Evolutionary conservation across 1,140 invertebrate genomes (phyloP).

Genomic region (Branchinecta lynchi): DNA sequence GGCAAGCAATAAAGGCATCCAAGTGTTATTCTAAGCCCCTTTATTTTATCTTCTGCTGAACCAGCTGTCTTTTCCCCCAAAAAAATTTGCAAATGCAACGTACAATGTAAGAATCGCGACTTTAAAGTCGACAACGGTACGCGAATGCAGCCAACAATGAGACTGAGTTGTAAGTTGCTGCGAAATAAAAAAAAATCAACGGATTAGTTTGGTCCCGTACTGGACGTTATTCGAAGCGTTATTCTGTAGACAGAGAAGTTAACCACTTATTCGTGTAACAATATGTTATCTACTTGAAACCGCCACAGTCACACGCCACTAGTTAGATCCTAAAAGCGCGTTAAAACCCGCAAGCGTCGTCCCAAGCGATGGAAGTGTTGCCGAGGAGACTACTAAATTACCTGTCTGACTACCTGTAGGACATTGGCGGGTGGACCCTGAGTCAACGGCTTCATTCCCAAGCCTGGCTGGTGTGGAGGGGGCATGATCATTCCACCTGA

Average conservation of each 20-base stretch:
- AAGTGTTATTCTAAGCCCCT: not conserved
- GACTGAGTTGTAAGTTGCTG: no score
- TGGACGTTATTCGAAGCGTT: not conserved
- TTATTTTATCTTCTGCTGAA: not conserved
- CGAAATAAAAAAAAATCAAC: no score
- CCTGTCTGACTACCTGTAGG: conserved; percentile 67
- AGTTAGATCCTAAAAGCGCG: no score
- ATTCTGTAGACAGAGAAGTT: not conserved
- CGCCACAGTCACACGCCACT: no score
- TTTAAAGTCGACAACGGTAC: not conserved
- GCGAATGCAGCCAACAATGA: not conserved
- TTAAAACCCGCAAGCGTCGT: no score
- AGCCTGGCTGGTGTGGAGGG: conserved; percentile 40
- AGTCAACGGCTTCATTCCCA: conserved; percentile 49
- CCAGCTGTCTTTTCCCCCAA: no score
- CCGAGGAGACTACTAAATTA: conserved; percentile 21
- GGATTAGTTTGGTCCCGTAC: no score
- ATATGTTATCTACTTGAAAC: no score
- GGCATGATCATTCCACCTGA: conserved; percentile 33
- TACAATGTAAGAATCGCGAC: not conserved
- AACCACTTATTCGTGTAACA: no score
- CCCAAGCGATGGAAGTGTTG: not conserved
- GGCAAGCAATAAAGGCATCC: conserved; percentile 14
- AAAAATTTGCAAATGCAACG: no score
- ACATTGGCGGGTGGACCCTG: conserved; percentile 65